These are phyloP conservation scores for Alitta virens DNA, from an alignment of 2,888 invertebrate genomes.

Conservation along the genomic window DNA sequence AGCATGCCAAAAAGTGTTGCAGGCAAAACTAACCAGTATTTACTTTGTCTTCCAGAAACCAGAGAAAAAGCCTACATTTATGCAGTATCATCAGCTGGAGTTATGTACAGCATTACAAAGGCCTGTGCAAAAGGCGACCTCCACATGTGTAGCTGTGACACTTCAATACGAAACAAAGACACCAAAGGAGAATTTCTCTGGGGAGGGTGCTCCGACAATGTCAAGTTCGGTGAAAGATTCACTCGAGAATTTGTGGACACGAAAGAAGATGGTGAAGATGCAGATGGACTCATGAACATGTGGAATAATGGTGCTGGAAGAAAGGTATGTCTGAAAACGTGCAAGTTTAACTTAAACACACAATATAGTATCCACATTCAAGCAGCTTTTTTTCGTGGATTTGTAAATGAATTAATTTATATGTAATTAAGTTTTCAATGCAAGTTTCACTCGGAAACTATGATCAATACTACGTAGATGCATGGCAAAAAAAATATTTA, in stretches of 20 bases:
- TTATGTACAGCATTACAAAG: constrained; percentile 82
- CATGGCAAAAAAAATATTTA: neutral
- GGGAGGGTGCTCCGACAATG: constrained; percentile 87
- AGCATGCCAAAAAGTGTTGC: too few relatives aligned
- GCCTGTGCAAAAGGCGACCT: constrained; percentile 73
- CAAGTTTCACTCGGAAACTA: too few relatives aligned
- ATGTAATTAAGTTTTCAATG: too few relatives aligned
- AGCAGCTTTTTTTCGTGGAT: too few relatives aligned
- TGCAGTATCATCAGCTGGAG: constrained; percentile 84
- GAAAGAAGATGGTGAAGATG: constrained; percentile 67
- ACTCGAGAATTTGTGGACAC: constrained; percentile 84
- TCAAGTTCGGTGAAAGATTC: constrained; percentile 77
- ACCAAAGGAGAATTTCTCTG: constrained; percentile 74
- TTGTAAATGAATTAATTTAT: too few relatives aligned
- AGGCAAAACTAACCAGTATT: neutral
- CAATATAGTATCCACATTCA: too few relatives aligned
- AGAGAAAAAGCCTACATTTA: constrained; percentile 87
- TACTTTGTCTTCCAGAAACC: constrained; percentile 66
- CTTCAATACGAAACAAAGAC: constrained; percentile 69
- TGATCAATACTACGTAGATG: too few relatives aligned
- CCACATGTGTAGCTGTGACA: constrained; percentile 85
- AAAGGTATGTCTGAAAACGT: constrained; percentile 70
- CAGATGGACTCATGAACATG: constrained; percentile 80
- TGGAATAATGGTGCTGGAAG: constrained; percentile 92
- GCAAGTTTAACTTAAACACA: too few relatives aligned